A percentile compares a stretch with the other conserved stretches of the same genome.
Evolutionary conservation across 2,797 vertebrate species (phyloP).

Genomic region (Poecilia picta): DNA sequence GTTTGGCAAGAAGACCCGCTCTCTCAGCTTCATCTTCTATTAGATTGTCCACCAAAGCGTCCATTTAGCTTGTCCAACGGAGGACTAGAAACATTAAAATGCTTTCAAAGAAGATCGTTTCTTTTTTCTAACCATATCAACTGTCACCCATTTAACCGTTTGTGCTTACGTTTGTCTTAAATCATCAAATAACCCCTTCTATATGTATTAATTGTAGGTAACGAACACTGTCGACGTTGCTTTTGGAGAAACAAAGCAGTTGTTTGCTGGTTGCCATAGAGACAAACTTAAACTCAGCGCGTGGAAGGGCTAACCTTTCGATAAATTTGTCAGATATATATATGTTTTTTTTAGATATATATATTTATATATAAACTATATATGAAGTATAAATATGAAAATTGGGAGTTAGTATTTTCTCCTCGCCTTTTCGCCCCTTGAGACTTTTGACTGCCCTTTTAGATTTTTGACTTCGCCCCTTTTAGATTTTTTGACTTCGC

Average conservation of each 20-base stretch:
- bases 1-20: slow-evolving; percentile 84
- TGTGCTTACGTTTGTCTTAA: neutral
- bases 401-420: neutral
- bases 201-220: neutral
- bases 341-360: too few species aligned
- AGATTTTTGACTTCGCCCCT: slow-evolving; percentile 32
- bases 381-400: neutral
- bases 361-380: neutral
- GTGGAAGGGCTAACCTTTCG: neutral
- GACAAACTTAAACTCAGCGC: neutral
- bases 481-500: slow-evolving; percentile 31
- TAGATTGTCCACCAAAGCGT: slow-evolving; percentile 81
- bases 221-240: neutral
- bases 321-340: neutral
- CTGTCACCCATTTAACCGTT: neutral
- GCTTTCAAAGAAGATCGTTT: neutral
- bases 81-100: neutral
- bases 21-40: slow-evolving; percentile 89
- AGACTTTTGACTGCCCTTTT: too few species aligned
- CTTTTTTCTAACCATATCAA: neutral
- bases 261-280: neutral
- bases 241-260: neutral
- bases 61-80: slow-evolving; percentile 7
- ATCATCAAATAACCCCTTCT: neutral
- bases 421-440: slow-evolving; percentile 5